phyloP scores from a whole-genome alignment of 2,797 vertebrate species.

The Mallotus villosus region DNA sequence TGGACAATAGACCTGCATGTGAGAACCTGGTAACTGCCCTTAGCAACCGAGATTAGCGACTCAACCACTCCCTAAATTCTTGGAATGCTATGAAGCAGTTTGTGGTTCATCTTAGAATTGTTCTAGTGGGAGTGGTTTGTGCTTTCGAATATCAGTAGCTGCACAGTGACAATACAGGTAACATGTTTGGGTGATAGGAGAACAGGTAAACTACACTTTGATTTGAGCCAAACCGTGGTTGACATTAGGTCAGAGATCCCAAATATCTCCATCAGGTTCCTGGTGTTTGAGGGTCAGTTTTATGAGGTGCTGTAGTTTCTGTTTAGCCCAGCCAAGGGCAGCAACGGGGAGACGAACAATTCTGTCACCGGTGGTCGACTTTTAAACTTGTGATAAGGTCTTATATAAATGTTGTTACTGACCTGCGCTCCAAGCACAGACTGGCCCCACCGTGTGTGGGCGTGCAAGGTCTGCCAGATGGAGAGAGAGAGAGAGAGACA shows the following conservation, averaged over 20 bases:
- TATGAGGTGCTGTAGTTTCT: not conserved
- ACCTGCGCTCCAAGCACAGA: conserved; percentile 16
- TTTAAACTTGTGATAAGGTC: conserved; percentile 40
- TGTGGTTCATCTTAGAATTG: not conserved
- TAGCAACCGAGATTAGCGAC: not conserved
- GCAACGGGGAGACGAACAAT: conserved; percentile 33
- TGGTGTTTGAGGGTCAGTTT: not conserved
- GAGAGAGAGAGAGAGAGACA: not conserved
- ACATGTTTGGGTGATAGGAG: too few species aligned
- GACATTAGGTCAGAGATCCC: not conserved
- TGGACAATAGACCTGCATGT: conserved; percentile 6
- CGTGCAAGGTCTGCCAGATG: not conserved
- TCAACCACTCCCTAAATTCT: not conserved
- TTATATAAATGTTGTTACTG: conserved; percentile 25
- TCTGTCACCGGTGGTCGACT: conserved; percentile 28
- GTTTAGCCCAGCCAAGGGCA: conserved; percentile 35
- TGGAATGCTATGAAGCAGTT: not conserved
- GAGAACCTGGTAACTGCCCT: not conserved
- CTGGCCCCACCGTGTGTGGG: conserved; percentile 11
- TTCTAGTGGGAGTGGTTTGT: too few species aligned
- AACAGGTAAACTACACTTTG: not conserved
- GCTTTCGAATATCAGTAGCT: too few species aligned
- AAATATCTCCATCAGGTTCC: not conserved
- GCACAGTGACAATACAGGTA: too few species aligned
- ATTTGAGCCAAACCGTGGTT: not conserved